These are phyloP conservation scores for Lypha dubia DNA, from an alignment of 2,888 invertebrate genomes.

Conservation along the genomic window DNA sequence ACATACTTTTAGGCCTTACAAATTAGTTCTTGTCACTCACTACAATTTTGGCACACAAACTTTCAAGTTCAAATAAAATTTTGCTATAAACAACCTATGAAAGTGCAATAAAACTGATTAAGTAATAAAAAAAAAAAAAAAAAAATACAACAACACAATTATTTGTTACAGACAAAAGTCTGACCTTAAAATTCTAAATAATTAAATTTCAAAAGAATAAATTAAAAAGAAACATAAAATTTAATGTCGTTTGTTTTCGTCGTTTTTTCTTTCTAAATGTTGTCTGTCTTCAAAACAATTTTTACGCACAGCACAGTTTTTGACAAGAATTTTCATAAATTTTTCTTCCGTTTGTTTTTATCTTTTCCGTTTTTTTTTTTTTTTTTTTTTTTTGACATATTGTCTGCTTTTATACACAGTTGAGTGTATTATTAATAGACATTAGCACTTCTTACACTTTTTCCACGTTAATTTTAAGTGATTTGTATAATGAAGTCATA, in stretches of 20 bases:
- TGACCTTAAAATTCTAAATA: not conserved
- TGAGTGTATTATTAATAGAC: not conserved
- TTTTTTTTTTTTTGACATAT: constrained; percentile 5
- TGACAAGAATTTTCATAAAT: not conserved
- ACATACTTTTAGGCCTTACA: no score
- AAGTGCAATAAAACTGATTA: not conserved
- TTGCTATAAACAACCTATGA: not conserved
- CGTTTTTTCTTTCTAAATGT: not conserved
- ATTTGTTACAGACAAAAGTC: constrained; percentile 7
- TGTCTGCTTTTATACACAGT: not conserved
- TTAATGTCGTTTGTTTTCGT: not conserved
- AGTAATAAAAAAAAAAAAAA: not conserved
- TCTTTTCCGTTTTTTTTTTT: not conserved
- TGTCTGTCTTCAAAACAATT: not conserved
- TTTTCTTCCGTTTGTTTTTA: not conserved
- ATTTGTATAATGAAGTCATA: constrained; percentile 38
- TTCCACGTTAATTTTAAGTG: constrained; percentile 16
- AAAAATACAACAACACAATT: not conserved
- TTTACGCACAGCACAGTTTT: not conserved
- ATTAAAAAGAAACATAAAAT: not conserved
- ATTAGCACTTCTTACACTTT: constrained; percentile 1
- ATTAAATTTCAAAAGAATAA: not conserved
- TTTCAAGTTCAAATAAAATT: constrained; percentile 5
- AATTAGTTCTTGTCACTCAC: no score
- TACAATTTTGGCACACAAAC: not conserved